Evolutionary conservation across 2,797 vertebrate genomes (phyloP).

Genomic region (Cetoscarus ocellatus): DNA sequence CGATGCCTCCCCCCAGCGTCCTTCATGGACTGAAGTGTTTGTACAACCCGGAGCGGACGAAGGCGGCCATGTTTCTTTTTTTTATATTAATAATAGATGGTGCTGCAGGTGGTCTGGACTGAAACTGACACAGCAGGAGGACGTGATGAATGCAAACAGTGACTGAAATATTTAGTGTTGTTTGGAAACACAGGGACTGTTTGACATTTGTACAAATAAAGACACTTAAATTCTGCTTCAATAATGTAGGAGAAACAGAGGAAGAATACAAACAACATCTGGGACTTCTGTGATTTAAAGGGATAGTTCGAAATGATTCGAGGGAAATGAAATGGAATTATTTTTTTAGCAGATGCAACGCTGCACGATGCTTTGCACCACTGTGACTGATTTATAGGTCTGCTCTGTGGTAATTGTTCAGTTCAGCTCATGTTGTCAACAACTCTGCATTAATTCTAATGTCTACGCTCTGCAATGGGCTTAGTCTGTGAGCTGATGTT

Average conservation of each 20-base stretch:
- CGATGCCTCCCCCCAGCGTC: no score
- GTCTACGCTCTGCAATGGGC: no score
- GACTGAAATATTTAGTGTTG: slow-evolving; percentile 6
- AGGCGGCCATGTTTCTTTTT: neutral
- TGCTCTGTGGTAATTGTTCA: no score
- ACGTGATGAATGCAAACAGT: neutral
- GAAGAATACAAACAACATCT: neutral
- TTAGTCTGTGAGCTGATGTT: no score
- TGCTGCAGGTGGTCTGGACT: slow-evolving; percentile 10
- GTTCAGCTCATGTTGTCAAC: no score
- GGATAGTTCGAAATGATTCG: no score
- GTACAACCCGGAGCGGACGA: neutral
- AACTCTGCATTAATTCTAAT: no score
- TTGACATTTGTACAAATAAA: slow-evolving; percentile 6
- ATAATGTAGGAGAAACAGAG: slow-evolving; percentile 25
- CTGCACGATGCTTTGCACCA: no score
- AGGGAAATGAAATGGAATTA: no score
- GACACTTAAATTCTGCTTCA: neutral
- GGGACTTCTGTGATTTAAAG: no score
- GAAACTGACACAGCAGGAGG: slow-evolving; percentile 13
- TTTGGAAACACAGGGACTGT: neutral
- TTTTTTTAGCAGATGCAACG: no score
- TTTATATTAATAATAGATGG: slow-evolving; percentile 19
- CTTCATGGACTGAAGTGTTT: neutral
- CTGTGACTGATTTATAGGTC: no score